These are phyloP conservation scores for Actinia tenebrosa DNA, from an alignment of 64 coral and sea anemone species.

Conservation along the genomic window DNA sequence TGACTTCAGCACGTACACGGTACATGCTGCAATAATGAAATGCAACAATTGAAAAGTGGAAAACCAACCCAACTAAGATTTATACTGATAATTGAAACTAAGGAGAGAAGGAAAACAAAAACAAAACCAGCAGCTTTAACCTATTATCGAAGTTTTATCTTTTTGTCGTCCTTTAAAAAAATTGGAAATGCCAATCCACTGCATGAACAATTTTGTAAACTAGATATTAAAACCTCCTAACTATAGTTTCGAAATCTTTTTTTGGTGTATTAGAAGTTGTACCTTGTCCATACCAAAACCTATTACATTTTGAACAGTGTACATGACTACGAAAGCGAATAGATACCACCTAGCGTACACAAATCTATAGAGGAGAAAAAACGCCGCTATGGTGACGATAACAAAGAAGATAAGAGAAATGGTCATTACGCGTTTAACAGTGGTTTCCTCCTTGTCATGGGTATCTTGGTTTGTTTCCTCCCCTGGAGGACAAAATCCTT, in stretches of 20 bases:
- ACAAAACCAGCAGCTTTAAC: too few species aligned
- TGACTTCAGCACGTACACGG: too few species aligned
- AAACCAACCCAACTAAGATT: too few species aligned
- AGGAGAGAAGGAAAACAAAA: too few species aligned
- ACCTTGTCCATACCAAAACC: conserved; percentile 32
- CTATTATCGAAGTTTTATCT: too few species aligned
- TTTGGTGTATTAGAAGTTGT: conserved; percentile 13
- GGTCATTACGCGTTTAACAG: neutral
- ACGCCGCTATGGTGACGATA: neutral
- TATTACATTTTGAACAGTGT: neutral
- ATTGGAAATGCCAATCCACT: too few species aligned
- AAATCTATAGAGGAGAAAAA: conserved; percentile 8
- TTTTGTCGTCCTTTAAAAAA: too few species aligned
- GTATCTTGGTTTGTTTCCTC: conserved; percentile 27
- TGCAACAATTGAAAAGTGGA: too few species aligned
- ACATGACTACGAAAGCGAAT: neutral
- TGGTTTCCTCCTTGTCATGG: neutral
- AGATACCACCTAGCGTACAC: conserved; percentile 5
- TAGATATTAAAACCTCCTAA: neutral
- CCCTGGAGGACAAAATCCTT: conserved; percentile 35
- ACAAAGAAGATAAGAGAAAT: conserved; percentile 6
- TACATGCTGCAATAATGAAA: too few species aligned
- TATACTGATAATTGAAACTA: too few species aligned
- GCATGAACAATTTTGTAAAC: too few species aligned
- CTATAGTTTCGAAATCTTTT: neutral